Base-by-base conservation (phyloP, 1,140 invertebrate genomes). In the Nebria ingens region DNA sequence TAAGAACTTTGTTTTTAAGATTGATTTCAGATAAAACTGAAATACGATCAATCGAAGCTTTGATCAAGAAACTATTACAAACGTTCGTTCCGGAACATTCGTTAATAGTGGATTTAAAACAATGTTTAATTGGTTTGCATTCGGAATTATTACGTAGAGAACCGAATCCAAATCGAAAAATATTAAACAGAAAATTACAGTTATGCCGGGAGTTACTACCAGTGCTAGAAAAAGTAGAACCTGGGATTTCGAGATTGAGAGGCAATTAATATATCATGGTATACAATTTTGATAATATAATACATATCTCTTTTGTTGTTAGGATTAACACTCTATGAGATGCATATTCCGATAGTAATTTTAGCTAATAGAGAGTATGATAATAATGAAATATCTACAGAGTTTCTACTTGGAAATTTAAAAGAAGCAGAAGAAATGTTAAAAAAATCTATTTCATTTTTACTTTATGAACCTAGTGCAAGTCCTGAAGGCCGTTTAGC, bases 321-420 rank as follows among this genome's bases (percentile, higher is more conserved):
- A 84, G 85, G 82, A 12, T 80, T 88, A 53, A 79, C 84, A 12
- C 62, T 88, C 20, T 89, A 88, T 55, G 86, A 91, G 68, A 67
- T 89, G 57, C 84, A 87, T 64, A 76, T 80, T 13, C 78, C 86
- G 0, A 71, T 80, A 38, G 75, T 81, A 2, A 77, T 83, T 53
- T 63, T 88, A 23, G 78, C 81, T 0, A 80, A 82, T 60, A 78
- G 75, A 56, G 66, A 77, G 29, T 83, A 81, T 56, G 73, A 77
- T 68, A 1, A 65, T 68, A 13, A 55, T 68, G 13, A 71, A 73
- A 25, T 72, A 79, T 54, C 64, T 82, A 61, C 60, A 72, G 61
- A 64, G 52, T 59, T 55, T 21, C 52, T 69, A 6, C 19, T 61
- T 20, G 52, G 56, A 52, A 54, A 19, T 15, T 17, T 58, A 34